phyloP scores from a whole-genome alignment of 1,140 invertebrate species.

The Drosophila ambigua region DNA sequence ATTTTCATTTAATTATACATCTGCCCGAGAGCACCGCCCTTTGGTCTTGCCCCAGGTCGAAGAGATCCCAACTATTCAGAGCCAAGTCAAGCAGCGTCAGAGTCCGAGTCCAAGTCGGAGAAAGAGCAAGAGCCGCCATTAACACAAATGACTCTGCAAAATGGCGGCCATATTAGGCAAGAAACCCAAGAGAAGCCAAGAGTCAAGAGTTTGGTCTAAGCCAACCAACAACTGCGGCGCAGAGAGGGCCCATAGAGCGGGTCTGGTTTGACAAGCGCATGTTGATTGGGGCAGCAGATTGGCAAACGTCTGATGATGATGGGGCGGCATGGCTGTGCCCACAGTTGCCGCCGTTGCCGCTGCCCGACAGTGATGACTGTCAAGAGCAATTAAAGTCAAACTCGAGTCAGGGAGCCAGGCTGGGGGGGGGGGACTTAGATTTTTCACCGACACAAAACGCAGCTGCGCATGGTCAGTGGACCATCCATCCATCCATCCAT shows the following conservation, averaged over 20 bases:
- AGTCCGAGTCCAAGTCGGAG: constrained; percentile 6
- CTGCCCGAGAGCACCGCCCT: constrained; percentile 12
- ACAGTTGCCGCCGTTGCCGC: constrained; percentile 47
- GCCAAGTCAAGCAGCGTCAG: constrained; percentile 12
- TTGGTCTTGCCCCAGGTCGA: no score
- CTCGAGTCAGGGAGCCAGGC: constrained; percentile 56
- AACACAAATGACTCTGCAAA: constrained; percentile 81
- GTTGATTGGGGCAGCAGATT: constrained; percentile 81
- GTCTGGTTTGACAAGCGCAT: constrained; percentile 68
- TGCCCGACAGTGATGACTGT: constrained; percentile 81
- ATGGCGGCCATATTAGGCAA: constrained; percentile 78
- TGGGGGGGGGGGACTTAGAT: constrained; percentile 60
- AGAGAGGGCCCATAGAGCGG: constrained; percentile 17
- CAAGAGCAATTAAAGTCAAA: constrained; percentile 84
- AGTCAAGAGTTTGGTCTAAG: constrained; percentile 34
- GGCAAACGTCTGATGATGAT: constrained; percentile 56
- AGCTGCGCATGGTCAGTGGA: constrained; percentile 72
- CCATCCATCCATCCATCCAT: constrained; percentile 40
- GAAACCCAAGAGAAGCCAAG: constrained; percentile 39
- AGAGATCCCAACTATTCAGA: constrained; percentile 11
- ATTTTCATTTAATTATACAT: constrained; percentile 49
- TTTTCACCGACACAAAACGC: constrained; percentile 70
- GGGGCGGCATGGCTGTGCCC: constrained; percentile 10
- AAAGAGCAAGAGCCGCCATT: constrained; percentile 62
- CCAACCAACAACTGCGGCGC: constrained; percentile 52